Conservation (phyloP, 2,113 vertebrate genomes). For the Numenius arquata region DNA sequence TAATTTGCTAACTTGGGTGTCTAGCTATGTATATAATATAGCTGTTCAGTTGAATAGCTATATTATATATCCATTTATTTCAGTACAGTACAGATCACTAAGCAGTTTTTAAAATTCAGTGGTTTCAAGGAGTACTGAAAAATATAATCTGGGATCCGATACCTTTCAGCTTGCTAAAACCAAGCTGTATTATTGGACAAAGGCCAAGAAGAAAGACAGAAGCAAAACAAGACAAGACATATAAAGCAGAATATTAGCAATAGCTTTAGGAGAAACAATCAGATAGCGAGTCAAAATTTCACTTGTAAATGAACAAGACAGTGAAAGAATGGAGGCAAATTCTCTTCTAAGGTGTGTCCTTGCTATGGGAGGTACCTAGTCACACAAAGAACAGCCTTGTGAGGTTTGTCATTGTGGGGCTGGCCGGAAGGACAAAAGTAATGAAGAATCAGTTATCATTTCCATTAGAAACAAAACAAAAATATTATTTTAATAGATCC, state of each 20-base stretch:
- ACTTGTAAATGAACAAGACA: neutral
- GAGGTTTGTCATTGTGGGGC: neutral
- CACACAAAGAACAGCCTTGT: neutral
- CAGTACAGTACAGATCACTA: neutral
- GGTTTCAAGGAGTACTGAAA: neutral
- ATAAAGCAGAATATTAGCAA: neutral
- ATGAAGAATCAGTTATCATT: neutral
- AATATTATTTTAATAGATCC: neutral
- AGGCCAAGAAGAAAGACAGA: neutral
- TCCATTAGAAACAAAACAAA: neutral
- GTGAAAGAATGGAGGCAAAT: neutral
- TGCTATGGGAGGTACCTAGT: neutral
- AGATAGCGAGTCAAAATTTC: neutral
- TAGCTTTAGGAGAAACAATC: neutral
- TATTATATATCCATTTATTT: neutral
- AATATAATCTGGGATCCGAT: neutral
- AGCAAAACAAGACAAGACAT: neutral
- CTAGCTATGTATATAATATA: neutral
- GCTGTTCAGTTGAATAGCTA: neutral
- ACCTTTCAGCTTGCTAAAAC: neutral
- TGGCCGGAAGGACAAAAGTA: neutral
- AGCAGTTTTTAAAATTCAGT: neutral
- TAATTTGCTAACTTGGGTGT: neutral
- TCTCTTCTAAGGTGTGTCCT: neutral
- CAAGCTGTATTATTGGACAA: neutral